Conservation (phyloP, 2,888 invertebrate genomes). For the Melangyna quadrimaculata region DNA sequence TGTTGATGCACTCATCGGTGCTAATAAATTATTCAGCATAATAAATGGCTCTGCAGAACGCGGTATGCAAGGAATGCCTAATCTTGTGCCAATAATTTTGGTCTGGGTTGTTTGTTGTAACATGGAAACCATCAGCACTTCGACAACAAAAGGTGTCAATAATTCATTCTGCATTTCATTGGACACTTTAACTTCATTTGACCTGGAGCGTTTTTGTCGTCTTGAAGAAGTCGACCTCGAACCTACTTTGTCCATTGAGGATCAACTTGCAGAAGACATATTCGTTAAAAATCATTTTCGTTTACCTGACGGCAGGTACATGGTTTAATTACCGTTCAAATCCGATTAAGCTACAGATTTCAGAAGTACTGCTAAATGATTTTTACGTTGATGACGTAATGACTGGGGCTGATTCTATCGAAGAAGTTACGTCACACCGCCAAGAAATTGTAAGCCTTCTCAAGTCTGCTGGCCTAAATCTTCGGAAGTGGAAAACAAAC, state of each 20-base stretch:
- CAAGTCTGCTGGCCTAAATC: conserved; percentile 7
- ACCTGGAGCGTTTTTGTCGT: conserved; percentile 40
- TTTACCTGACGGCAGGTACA: conserved; percentile 21
- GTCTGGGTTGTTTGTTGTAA: conserved; percentile 20
- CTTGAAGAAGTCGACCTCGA: conserved; percentile 27
- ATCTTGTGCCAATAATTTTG: conserved; percentile 16
- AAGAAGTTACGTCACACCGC: too few species aligned
- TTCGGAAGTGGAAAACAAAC: conserved; percentile 38
- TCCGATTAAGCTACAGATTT: background rate
- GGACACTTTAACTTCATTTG: conserved; percentile 8
- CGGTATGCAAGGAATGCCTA: conserved; percentile 1
- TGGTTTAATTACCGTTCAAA: background rate
- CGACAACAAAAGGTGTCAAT: background rate
- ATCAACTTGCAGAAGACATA: conserved; percentile 21
- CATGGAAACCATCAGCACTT: background rate
- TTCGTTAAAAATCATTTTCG: conserved; percentile 13
- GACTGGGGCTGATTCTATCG: too few species aligned
- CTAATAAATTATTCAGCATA: conserved; percentile 17
- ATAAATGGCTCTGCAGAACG: background rate
- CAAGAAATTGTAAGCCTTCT: background rate
- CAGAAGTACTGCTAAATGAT: background rate
- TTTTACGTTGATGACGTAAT: too few species aligned
- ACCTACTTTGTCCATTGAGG: conserved; percentile 1
- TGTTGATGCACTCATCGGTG: conserved; percentile 13
- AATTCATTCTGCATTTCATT: background rate